Evolutionary conservation across 2,888 invertebrate genomes (phyloP), one percentile per base, ranked within the genome.

Genomic region (Tenthredo mesomela): DNA sequence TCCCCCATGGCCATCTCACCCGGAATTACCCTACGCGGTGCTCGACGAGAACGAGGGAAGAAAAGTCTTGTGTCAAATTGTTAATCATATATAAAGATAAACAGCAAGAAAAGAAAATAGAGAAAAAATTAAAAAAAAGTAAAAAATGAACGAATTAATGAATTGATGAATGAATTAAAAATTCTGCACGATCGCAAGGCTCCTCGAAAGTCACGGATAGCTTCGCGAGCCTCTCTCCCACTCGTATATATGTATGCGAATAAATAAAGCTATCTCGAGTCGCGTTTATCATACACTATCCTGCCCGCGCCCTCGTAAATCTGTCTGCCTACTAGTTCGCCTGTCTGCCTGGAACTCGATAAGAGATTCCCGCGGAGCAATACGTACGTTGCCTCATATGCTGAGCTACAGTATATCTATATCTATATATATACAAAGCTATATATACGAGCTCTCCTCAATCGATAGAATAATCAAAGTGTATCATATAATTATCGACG

Each of bases 261-360:
- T 95, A 95, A 95, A 95, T 95, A 95, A 95, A 94, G 94, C 94
- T 94, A 95, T 95, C 95, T 94, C 93, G 93, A 93, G 93, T 93
- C 93, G 93, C 94, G 94, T 95, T 94, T 94, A 95, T 95, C 95
- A 95, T 94, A 94, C 93, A 94, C 94, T 94, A 94, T 94, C 94
- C 93, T 93, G 93, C 93, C 93, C 93, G 93, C 61, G 58, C 78
- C 93, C 94, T 94, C 94, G 94, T 94, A 94, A 94, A 94, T 94
- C 93, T 93, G 93, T 92, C 92, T 91, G 91, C 88, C 89, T 89
- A 89, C 89, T 89, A 88, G 88, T 88, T 87, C 87, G 90, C 87
- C 89, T 90, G 90, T 90, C 90, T 91, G 89, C 90, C 89, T 89
- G 88, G 0, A 87, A 90, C 90, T 91, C 91, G 91, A 91, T 91